phyloP scores from a whole-genome alignment of 2,113 vertebrate genomes.

The Choloepus hoffmanni region DNA sequence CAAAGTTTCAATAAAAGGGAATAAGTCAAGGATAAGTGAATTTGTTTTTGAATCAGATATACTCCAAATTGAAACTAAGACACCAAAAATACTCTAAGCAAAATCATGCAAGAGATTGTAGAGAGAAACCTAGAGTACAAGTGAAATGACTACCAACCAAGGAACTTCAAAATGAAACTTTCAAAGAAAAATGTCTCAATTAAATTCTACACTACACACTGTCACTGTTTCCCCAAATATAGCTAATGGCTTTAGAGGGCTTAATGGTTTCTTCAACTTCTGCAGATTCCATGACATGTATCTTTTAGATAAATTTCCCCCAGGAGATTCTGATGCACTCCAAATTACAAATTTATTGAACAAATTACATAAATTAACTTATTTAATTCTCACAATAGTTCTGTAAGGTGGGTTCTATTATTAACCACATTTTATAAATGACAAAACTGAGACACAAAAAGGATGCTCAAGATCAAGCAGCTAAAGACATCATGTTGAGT shows the following conservation, averaged over 20 bases:
- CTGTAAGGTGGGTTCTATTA: background rate
- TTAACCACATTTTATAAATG: constrained; percentile 33
- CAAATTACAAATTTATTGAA: background rate
- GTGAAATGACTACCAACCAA: background rate
- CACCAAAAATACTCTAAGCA: constrained; percentile 8
- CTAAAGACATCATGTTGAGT: no score
- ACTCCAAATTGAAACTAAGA: constrained; percentile 39
- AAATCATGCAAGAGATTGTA: background rate
- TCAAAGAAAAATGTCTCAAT: background rate
- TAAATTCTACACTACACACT: background rate
- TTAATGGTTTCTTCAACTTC: background rate
- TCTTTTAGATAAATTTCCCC: background rate
- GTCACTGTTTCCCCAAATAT: background rate
- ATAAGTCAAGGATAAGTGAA: background rate
- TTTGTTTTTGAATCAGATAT: background rate
- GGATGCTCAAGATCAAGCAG: background rate
- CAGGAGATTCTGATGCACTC: background rate
- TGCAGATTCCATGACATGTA: background rate
- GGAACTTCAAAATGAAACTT: background rate
- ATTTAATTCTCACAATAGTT: background rate
- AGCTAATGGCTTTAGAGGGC: background rate
- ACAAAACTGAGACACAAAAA: constrained; percentile 5
- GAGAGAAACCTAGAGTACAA: background rate
- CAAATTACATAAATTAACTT: background rate
- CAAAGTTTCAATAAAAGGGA: constrained; percentile 34